Evolutionary conservation across 2,888 invertebrate species (phyloP), one percentile per base, ranked within the genome.

Genomic region (Lomographa bimaculata): DNA sequence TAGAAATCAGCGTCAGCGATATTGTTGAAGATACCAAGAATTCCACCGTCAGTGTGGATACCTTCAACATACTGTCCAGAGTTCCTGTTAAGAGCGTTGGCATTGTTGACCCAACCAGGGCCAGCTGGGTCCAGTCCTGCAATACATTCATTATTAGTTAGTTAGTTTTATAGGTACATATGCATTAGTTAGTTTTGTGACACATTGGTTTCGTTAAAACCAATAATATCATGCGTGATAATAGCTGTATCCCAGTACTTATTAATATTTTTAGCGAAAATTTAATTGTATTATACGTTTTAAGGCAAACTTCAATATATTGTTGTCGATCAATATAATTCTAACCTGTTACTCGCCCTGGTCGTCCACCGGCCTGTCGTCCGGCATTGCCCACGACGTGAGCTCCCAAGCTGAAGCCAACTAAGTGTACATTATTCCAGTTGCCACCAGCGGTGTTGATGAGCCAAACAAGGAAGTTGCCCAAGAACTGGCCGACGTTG

Each of bases 361-460:
- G 37, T 2, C 63, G 56, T 1, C 67, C 49, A 5, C 60, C 60
- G 2, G 64, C 51, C 1, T 56, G 46, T 0, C 79, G 75, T 0
- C 83, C 85, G 9, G 82, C 79, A 8, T 50, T 71, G 1, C 81
- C 86, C 1, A 80, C 80, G 1, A 87, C 66, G 50, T 90, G 90
- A 34, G 87, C 84, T 0, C 90, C 90, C 48, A 90, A 70, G 48
- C 89, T 89, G 65, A 80, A 79, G 7, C 90, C 90, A 3, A 89
- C 60, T 5, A 90, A 58, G 45, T 90, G 89, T 0, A 87, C 66
- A 30, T 79, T 71, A 44, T 75, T 75, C 71, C 77, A 73, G 46
- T 78, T 71, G 2, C 79, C 76, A 12, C 85, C 83, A 10, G 67
- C 71, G 0, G 59, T 75, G 28, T 69, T 59, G 16, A 86, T 59